Evolutionary conservation across 2,888 invertebrate species (phyloP), one percentile per base, ranked within the genome.

Genomic region (Abscondita cerata): DNA sequence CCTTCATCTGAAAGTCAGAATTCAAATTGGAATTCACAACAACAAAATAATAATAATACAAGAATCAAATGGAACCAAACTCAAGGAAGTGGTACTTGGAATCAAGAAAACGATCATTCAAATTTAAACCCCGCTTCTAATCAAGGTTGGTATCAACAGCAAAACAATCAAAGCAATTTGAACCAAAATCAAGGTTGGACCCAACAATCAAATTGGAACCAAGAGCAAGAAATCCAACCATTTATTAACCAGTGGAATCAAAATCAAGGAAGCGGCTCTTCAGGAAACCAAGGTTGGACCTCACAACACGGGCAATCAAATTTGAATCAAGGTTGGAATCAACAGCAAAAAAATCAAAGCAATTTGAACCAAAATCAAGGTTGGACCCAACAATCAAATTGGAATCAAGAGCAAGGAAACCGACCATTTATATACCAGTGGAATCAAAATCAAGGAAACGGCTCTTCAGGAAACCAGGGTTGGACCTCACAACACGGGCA

Each of bases 61-160:
- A n/a, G 9, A 3, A 6, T 9, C 6, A 46, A 15, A 18, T 25
- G 20, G 19, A 47, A 47, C 13, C 20, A 12, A 47, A 6, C 2
- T 4, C 25, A 25, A 4, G 25, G 2, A 4, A 6, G 6, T 25
- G 4, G 6, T 2, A 6, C 4, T 6, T 25, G 25, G 16, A 25
- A 11, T 12, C 47, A 47, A 19, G 3, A 19, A 25, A 2, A 8
- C 18, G 18, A 47, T 18, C 20, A 2, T 25, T 20, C 4, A 3
- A 5, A 9, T 2, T 4, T 4, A 5, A 3, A 38, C 3, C 47
- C 18, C 18, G 20, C 2, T 3, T 2, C 5, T 11, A 16, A 15
- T 13, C 47, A 47, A 47, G 19, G 16, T n/a, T 18, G 18, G 41
- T 13, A 41, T n/a, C 47, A 47, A 47, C 47, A 47, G 20, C 18